phyloP scores from a whole-genome alignment of 2,797 vertebrate species.

The Hephaestus fuliginosus region DNA sequence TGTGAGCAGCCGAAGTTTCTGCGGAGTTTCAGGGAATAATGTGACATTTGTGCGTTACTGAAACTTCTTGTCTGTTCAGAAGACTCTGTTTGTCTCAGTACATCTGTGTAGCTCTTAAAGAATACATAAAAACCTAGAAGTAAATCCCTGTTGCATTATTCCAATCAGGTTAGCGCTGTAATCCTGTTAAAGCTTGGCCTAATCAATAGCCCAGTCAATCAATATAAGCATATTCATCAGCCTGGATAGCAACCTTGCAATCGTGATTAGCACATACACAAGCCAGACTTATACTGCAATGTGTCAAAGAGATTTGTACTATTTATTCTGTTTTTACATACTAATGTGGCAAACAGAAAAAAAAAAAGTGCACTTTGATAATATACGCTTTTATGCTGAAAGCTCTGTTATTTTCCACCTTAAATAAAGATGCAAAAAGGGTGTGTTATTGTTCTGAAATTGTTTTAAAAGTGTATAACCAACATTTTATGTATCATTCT shows the following conservation, averaged over 20 bases:
- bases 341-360: background rate
- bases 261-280: slow-evolving; percentile 50
- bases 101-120: slow-evolving; percentile 15
- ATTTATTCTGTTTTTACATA: slow-evolving; percentile 35
- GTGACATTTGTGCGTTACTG: slow-evolving; percentile 64
- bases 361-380: background rate
- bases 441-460: background rate
- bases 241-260: slow-evolving; percentile 56
- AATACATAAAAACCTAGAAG: slow-evolving; percentile 44
- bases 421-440: background rate
- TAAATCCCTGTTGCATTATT: slow-evolving; percentile 77
- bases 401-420: background rate
- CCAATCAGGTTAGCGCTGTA: slow-evolving; percentile 80
- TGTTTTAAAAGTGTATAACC: background rate
- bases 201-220: slow-evolving; percentile 79
- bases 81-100: background rate
- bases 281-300: slow-evolving; percentile 1
- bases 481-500: background rate
- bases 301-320: slow-evolving; percentile 19
- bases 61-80: slow-evolving; percentile 34
- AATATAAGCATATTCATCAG: slow-evolving; percentile 79
- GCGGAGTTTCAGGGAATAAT: slow-evolving; percentile 70
- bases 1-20: slow-evolving; percentile 19
- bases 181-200: slow-evolving; percentile 79
- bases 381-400: background rate